Percentiles rank a stretch among this genome's conserved stretches.
These are phyloP conservation scores for Noctua comes DNA, from an alignment of 2,888 invertebrate genomes.

Conservation along the genomic window DNA sequence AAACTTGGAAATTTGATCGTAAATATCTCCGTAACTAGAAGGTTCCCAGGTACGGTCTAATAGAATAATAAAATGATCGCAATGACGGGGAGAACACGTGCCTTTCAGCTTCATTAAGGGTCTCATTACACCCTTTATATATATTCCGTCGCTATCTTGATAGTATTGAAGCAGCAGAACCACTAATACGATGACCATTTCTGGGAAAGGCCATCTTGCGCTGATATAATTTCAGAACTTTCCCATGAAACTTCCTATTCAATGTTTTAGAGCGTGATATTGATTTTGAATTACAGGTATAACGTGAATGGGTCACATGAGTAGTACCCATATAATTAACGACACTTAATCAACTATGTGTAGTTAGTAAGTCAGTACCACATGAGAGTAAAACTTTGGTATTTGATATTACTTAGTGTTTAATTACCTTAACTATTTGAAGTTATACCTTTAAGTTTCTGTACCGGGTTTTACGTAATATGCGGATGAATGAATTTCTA, in stretches of 20 bases:
- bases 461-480: background rate
- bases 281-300: constrained; percentile 42
- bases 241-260: background rate
- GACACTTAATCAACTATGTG: constrained; percentile 30
- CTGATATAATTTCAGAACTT: background rate
- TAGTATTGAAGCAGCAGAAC: background rate
- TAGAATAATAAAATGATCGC: too few relatives aligned
- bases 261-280: constrained; percentile 24
- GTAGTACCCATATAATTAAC: constrained; percentile 24
- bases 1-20: too few relatives aligned
- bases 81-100: too few relatives aligned
- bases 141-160: background rate
- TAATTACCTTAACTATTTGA: constrained; percentile 32
- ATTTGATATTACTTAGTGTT: constrained; percentile 24
- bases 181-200: too few relatives aligned
- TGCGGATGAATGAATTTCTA: background rate
- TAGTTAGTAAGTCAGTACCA: constrained; percentile 1
- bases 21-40: too few relatives aligned
- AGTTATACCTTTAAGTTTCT: constrained; percentile 5
- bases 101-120: too few relatives aligned
- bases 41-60: too few relatives aligned
- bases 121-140: too few relatives aligned
- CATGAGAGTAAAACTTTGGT: constrained; percentile 41
- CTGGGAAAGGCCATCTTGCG: too few relatives aligned
- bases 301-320: constrained; percentile 16